These are phyloP conservation scores for Diadophis punctatus DNA, from an alignment of 2,113 vertebrate genomes.

Conservation along the genomic window DNA sequence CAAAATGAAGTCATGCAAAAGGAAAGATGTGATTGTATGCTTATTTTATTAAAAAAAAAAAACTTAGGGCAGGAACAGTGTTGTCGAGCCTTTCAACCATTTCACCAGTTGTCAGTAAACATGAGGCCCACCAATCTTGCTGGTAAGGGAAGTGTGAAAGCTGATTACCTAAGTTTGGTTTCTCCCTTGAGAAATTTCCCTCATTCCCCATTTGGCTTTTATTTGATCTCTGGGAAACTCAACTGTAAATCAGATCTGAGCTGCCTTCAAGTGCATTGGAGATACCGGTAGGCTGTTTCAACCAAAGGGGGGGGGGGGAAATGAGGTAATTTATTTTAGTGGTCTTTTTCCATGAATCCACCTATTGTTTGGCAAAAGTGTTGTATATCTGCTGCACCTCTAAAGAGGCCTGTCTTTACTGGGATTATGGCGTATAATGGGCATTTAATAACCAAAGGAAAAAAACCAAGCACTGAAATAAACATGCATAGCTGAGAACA, in stretches of 20 bases:
- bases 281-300: slow-evolving; percentile 19
- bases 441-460: slow-evolving; percentile 23
- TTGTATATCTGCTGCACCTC: slow-evolving; percentile 16
- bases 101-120: neutral
- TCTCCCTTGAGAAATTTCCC: slow-evolving; percentile 38
- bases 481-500: neutral
- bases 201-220: slow-evolving; percentile 27
- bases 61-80: slow-evolving; percentile 21
- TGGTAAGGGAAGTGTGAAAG: slow-evolving; percentile 38
- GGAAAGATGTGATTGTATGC: slow-evolving; percentile 20
- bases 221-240: slow-evolving; percentile 43
- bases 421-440: slow-evolving; percentile 35
- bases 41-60: slow-evolving; percentile 10
- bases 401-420: neutral
- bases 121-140: slow-evolving; percentile 8
- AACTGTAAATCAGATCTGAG: slow-evolving; percentile 26
- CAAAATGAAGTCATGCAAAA: slow-evolving; percentile 12
- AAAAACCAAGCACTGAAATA: neutral
- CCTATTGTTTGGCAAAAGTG: slow-evolving; percentile 16
- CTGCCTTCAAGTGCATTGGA: slow-evolving; percentile 34
- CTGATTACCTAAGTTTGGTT: slow-evolving; percentile 33
- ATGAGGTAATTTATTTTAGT: slow-evolving; percentile 13
- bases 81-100: slow-evolving; percentile 28
- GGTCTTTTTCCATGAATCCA: slow-evolving; percentile 10
- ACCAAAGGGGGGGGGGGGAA: neutral